Evolutionary conservation across 2,888 invertebrate species (phyloP), one percentile per base, ranked within the genome.

Genomic region (Gastracanthus pulcherrimus): DNA sequence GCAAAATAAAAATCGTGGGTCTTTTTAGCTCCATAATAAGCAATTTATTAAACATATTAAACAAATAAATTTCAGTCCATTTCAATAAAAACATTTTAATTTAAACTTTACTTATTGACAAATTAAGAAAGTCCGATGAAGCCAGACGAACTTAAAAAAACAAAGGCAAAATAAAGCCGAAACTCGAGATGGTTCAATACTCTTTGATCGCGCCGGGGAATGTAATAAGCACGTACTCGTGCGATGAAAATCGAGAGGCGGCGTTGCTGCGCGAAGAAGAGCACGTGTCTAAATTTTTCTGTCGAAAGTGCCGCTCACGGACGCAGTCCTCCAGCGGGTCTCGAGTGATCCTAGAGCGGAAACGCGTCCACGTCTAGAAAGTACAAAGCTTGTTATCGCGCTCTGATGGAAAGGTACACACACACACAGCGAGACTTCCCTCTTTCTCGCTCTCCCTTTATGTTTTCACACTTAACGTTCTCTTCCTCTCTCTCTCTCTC

Each of bases 351-450:
- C 87, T 88, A 86, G 84, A 87, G 80, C 34, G 55, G 80, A 84
- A 86, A 86, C 86, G 84, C 85, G 86, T 87, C 87, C 85, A 85
- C 86, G 86, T 86, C 88, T 87, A 85, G 81, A 83, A 83, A 87
- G 84, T 80, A 76, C 76, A 70, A 76, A 87, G 87, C 88, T 89
- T 89, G 89, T 89, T 89, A 89, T 89, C 87, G 86, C 88, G 87
- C 87, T 87, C 87, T 80, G 80, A 79, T 84, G 82, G 83, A 86
- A 84, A 84, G 81, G 69, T 55, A 67, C 45, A 45, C 55, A 31
- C 23, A n/a, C 23, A 41, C 26, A 31, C 38, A 36, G 23, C n/a
- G 5, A 26, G 1, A 19, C 45, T 16, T 36, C 19, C 23, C 34
- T 13, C 38, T 23, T n/a, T n/a, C 13, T 36, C 38, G 36, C 36